Evolutionary conservation across 2,797 vertebrate species (phyloP), one percentile per base, ranked within the genome.

Genomic region (Poecilia wingei): DNA sequence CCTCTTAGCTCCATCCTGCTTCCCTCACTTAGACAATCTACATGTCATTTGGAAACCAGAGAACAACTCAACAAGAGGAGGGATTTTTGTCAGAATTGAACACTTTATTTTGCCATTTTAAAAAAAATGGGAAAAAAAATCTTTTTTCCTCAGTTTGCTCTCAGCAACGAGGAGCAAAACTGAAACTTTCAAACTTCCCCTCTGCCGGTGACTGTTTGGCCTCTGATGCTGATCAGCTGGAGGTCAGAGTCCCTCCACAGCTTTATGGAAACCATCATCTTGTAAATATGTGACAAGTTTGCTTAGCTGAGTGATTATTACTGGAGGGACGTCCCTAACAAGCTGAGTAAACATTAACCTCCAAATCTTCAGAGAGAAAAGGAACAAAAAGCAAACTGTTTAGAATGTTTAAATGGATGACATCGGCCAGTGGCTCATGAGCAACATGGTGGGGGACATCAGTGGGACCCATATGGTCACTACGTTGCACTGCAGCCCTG

Each of bases 181-280:
- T 36, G 14, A 66, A 39, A 20, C 33, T 36, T 66, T 20, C 6
- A 66, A 36, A 39, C 33, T 66, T 64, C 22, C 31, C 89, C 87
- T 82, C 76, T 70, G 78, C 73, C 55, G 43, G 66, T 68, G 77
- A 49, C 72, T 88, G 84, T 89, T 85, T 86, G 77, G 51, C 59
- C 72, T 72, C 46, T 46, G 83, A 75, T 57, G 76, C 74, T 84
- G 76, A 64, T 87, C 82, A 76, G 85, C 84, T 85, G 81, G 68
- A 87, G 85, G 87, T 90, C 88, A 84, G 51, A 84, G 86, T 90
- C 86, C 84, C 74, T 53, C 25, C n/a, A 0, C 72, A 74, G 72
- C 78, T 82, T 85, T 80, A 87, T 79, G 85, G 66, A 83, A 81
- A 79, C 61, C 70, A 74, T 78, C 82, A 18, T 39, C 78, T 72